Base-by-base conservation (phyloP, 2,797 vertebrate genomes). In the Lacerta viridis region DNA sequence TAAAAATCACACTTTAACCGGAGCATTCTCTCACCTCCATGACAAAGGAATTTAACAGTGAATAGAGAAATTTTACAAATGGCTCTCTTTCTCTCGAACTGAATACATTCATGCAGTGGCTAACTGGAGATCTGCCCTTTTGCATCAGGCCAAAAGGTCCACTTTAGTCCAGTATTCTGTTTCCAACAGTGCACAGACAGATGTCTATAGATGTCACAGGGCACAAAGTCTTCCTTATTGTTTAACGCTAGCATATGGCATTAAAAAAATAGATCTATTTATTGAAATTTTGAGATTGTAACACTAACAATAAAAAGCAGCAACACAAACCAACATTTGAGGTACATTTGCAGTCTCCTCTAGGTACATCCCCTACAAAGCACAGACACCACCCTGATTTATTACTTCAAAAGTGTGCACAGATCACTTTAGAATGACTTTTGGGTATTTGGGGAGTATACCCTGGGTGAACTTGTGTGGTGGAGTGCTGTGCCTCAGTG, bases 71-170 rank as follows among this genome's bases (percentile, higher is more conserved):
- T 77, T 46, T 66, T 78, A 68, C 18, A 85, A 18, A 33, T 17
- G 0, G 1, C 5, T 7, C 59, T 1, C 17, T 61, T 18, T 20
- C 7, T 2, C 18, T 43, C 61, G 75, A 5, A 27, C 15, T 1
- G 0, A 23, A 29, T 43, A 87, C 3, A 1, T 75, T 84, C 20
- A 69, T 76, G 3, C 71, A 75, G 1, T 2, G 29, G 5, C 0
- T 0, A 87, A 81, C 39, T 39, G 17, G 74, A 81, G 10, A 64
- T 27, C 25, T 81, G 23, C 36, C 23, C 23, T 64, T 1, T 59
- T 66, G 10, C 6, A 66, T 81, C 8, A 81, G 25, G 66, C 33
- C 20, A 81, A 69, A 64, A 75, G 13, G 55, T 13, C 33, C 27
- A 78, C 81, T 25, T 36, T 36, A 43, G 15, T 77, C 25, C 23